Conservation (phyloP, 2,888 invertebrate genomes). For the Melitaea athalia region DNA sequence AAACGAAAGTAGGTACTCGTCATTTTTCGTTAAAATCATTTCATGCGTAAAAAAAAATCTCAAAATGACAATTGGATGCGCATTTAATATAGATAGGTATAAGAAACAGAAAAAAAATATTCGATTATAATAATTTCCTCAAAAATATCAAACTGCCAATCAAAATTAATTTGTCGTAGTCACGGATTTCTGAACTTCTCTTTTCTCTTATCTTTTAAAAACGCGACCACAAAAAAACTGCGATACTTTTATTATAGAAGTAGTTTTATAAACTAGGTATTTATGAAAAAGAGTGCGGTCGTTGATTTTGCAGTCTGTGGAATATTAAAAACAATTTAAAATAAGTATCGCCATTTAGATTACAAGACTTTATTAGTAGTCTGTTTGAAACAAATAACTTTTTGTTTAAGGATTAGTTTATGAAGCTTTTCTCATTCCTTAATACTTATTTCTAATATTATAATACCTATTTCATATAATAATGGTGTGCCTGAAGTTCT, state of each 20-base stretch:
- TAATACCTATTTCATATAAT: neutral
- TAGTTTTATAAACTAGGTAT: neutral
- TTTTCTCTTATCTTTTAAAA: too few species aligned
- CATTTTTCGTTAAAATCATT: too few species aligned
- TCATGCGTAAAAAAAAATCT: too few species aligned
- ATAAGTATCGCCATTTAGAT: conserved; percentile 7
- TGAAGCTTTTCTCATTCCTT: neutral
- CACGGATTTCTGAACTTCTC: too few species aligned
- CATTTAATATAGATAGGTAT: conserved; percentile 19
- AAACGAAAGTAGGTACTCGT: too few species aligned
- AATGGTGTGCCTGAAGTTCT: neutral
- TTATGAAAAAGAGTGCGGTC: too few species aligned
- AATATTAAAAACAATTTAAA: neutral
- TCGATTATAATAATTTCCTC: neutral
- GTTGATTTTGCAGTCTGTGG: neutral
- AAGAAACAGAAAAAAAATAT: conserved; percentile 9
- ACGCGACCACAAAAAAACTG: conserved; percentile 9
- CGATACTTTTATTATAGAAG: conserved; percentile 1
- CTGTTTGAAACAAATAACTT: neutral
- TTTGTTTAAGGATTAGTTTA: neutral
- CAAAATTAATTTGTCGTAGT: neutral
- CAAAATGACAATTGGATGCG: conserved; percentile 17
- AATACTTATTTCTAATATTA: too few species aligned
- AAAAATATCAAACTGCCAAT: conserved; percentile 17
- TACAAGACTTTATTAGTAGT: conserved; percentile 5